Percentiles rank a stretch among this genome's conserved stretches.
Evolutionary conservation across 2,113 vertebrate species (phyloP).

Genomic region (Atherinomorus stipes): DNA sequence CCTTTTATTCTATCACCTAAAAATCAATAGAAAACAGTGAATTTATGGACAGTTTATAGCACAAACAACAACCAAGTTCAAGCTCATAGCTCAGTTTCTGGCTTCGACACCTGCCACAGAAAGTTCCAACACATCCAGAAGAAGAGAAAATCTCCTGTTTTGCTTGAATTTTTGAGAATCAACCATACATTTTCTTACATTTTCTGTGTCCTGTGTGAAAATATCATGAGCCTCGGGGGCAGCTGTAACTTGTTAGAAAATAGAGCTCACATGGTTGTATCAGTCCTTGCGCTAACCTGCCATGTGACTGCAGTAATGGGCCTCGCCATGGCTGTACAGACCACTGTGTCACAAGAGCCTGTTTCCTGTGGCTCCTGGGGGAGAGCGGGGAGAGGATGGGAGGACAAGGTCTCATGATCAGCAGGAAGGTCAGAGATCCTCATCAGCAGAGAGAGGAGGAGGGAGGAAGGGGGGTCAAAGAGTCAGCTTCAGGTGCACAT

Average conservation of each 20-base stretch:
- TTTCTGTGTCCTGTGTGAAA: slow-evolving; percentile 43
- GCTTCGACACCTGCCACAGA: not conserved
- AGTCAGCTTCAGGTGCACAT: slow-evolving; percentile 70
- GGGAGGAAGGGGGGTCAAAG: slow-evolving; percentile 33
- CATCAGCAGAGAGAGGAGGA: slow-evolving; percentile 6
- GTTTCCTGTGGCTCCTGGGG: slow-evolving; percentile 67
- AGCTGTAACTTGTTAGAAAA: slow-evolving; percentile 75
- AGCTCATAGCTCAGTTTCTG: not conserved
- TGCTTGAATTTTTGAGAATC: not conserved
- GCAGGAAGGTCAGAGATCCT: slow-evolving; percentile 58
- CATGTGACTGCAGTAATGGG: slow-evolving; percentile 84
- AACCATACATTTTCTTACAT: slow-evolving; percentile 10
- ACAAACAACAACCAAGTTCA: no score
- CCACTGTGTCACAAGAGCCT: slow-evolving; percentile 77
- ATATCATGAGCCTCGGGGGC: slow-evolving; percentile 44
- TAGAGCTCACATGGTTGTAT: slow-evolving; percentile 80
- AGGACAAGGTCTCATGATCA: slow-evolving; percentile 72
- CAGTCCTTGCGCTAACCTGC: slow-evolving; percentile 71
- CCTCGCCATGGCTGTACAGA: slow-evolving; percentile 67
- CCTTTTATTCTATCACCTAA: not conserved
- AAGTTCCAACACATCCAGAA: not conserved
- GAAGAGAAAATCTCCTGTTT: not conserved
- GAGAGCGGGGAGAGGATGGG: slow-evolving; percentile 41
- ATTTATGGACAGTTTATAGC: not conserved
- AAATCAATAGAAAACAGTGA: not conserved